Evolutionary conservation across 2,888 invertebrate genomes (phyloP), one percentile per base, ranked within the genome.

Genomic region (Phengaris arion): DNA sequence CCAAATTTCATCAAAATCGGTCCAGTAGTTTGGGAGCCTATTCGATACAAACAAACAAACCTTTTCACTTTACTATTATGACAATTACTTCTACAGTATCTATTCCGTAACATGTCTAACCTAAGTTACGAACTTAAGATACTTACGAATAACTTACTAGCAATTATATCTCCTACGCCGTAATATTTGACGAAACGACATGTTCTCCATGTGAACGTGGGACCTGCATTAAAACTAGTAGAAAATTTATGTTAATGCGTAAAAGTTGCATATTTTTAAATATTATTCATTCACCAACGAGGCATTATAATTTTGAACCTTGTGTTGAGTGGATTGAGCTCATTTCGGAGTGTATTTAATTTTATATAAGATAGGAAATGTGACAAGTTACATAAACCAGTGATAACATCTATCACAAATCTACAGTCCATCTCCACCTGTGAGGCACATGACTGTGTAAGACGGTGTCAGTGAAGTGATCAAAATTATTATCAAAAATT

Each of bases 391-490:
- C 57, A 74, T 76, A 76, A 76, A 77, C 72, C 70, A 54, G 35
- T 76, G 77, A 77, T 77, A 77, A 68, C 68, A 72, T 12, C 70
- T 64, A 68, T 55, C 75, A 72, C 64, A 74, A 75, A 76, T 76
- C 77, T 75, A n/a, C 76, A 76, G 77, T 79, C 68, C 48, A 70
- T 74, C 54, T 76, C 68, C 52, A 74, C 77, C 76, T 68, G 76
- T 54, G 77, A 74, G 76, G 15, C 69, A 77, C 74, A 74, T 74
- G 52, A 22, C 52, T 70, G 70, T 70, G 70, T 70, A 2, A 70
- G 15, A 72, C 76, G 76, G 77, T 75, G 64, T 45, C 69, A 68
- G 46, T 52, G 74, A 64, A 51, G 72, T 51, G 59, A 59, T 15
- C 22, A 59, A 59, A 59, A 0, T 48, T 57, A 0, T 48, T 57